phyloP scores from a whole-genome alignment of 2,888 invertebrate genomes.

The Limenitis camilla region DNA sequence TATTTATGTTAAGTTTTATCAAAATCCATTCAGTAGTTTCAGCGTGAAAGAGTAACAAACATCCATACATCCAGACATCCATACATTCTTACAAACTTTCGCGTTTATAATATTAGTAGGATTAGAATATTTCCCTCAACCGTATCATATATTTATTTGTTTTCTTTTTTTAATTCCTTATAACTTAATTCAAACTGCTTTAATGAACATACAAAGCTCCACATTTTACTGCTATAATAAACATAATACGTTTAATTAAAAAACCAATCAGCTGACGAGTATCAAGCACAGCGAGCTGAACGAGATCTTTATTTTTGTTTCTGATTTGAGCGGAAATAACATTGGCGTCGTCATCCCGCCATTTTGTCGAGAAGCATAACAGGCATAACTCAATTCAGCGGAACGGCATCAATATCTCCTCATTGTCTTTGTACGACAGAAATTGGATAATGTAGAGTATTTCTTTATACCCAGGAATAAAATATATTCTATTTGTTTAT shows the following conservation, averaged over 20 bases:
- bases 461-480: constrained; percentile 9
- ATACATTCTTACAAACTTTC: too few relatives aligned
- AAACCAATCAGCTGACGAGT: not conserved
- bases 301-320: constrained; percentile 20
- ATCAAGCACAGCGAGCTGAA: constrained; percentile 3
- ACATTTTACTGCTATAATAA: not conserved
- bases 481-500: constrained; percentile 13
- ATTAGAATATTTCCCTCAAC: too few relatives aligned
- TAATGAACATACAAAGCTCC: too few relatives aligned
- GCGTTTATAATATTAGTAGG: too few relatives aligned
- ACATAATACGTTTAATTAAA: not conserved
- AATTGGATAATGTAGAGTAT: constrained; percentile 48
- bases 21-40: too few relatives aligned
- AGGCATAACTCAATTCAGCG: constrained; percentile 29
- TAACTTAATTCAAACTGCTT: too few relatives aligned
- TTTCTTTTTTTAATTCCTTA: too few relatives aligned
- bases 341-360: constrained; percentile 23
- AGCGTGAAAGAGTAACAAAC: too few relatives aligned
- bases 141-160: too few relatives aligned
- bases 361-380: constrained; percentile 19
- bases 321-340: constrained; percentile 24
- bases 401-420: constrained; percentile 44
- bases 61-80: too few relatives aligned
- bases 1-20: too few relatives aligned
- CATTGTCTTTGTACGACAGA: constrained; percentile 47